Evolutionary conservation across 1,140 invertebrate genomes (phyloP).

Genomic region (Apocrypta bakeri): DNA sequence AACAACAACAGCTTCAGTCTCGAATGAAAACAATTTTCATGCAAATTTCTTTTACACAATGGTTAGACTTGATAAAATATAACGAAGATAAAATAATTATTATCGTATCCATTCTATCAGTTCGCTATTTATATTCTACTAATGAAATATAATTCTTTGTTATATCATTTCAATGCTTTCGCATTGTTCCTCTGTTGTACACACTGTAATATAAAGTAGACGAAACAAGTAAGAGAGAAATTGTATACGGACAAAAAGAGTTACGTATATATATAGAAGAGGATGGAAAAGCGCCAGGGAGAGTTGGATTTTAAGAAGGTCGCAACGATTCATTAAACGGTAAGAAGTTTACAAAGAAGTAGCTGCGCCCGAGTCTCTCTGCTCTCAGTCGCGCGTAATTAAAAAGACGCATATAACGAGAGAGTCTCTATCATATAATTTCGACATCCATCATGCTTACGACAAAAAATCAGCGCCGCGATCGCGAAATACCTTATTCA

Average conservation of each 20-base stretch:
- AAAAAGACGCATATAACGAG: slow-evolving; percentile 4
- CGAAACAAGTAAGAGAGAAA: neutral
- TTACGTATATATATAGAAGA: no score
- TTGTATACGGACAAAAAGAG: slow-evolving; percentile 48
- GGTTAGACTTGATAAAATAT: no score
- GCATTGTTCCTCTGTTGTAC: no score
- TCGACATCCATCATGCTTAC: slow-evolving; percentile 62
- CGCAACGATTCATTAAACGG: slow-evolving; percentile 34
- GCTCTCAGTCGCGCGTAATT: slow-evolving; percentile 30
- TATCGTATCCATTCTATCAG: no score
- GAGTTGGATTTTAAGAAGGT: slow-evolving; percentile 37
- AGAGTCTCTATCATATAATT: slow-evolving; percentile 60
- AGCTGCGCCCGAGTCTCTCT: neutral
- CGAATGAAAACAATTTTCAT: no score
- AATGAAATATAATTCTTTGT: no score
- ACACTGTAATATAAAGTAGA: no score
- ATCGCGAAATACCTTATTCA: slow-evolving; percentile 67
- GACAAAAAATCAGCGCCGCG: slow-evolving; percentile 52
- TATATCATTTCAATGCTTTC: no score
- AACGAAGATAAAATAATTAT: no score
- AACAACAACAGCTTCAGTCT: no score
- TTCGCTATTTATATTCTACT: no score
- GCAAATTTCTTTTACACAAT: no score
- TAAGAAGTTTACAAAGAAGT: slow-evolving; percentile 25
- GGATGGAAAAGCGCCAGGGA: slow-evolving; percentile 32